phyloP scores from a whole-genome alignment of 2,113 vertebrate species.

The Pterocles orientalis region DNA sequence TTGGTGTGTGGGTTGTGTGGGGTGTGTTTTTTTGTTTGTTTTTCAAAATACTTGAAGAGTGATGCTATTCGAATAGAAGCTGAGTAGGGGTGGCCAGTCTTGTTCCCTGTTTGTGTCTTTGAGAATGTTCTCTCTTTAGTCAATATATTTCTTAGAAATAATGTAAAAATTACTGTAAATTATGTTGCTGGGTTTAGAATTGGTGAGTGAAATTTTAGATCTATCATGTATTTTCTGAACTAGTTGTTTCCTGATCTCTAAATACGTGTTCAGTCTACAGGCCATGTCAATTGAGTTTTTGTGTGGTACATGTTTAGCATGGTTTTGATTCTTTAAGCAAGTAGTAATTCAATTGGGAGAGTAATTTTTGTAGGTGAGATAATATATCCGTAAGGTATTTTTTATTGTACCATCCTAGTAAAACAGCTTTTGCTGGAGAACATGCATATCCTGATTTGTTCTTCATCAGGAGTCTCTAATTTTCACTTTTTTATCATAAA shows the following conservation, averaged over 20 bases:
- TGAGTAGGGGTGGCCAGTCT: background rate
- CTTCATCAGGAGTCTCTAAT: background rate
- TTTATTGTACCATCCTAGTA: background rate
- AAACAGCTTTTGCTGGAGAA: background rate
- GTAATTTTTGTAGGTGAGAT: background rate
- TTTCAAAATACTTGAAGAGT: background rate
- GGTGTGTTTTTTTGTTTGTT: too few species aligned
- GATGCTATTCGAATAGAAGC: background rate
- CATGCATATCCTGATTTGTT: background rate
- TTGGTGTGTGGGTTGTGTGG: too few species aligned
- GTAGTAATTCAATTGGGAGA: background rate
- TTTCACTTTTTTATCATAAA: background rate
- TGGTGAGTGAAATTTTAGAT: background rate
- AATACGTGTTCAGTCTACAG: background rate
- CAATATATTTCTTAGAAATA: background rate
- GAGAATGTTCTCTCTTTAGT: background rate
- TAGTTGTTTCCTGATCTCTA: background rate
- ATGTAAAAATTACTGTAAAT: background rate
- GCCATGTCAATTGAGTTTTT: background rate
- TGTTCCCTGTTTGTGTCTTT: background rate
- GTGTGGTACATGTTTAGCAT: background rate
- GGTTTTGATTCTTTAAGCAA: background rate
- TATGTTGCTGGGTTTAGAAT: background rate
- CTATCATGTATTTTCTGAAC: background rate
- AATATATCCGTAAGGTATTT: background rate